Base-by-base conservation (phyloP, 2,113 vertebrate genomes). In the Mellivora capensis region DNA sequence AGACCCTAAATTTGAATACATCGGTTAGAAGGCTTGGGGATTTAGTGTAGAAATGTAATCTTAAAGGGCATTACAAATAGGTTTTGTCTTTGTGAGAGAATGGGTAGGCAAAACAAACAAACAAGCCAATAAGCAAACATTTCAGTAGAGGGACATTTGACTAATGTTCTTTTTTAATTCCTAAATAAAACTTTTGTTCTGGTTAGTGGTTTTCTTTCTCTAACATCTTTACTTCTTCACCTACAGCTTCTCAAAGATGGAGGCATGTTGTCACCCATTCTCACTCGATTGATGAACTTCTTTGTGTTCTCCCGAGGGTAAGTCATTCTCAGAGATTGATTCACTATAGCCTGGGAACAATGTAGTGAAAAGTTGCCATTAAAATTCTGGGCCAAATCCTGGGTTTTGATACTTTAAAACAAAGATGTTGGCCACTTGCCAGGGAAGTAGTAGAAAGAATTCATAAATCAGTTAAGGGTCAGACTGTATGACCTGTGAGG, bases 171-270 rank as follows among this genome's bases (percentile, higher is more conserved):
- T 52, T 87, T 94, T 86, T 42, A 77, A 69, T 89, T 91, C 62
- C 37, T 76, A 20, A 3, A 11, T 54, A 44, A 34, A 91, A 29
- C 27, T 4, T 83, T 3, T 6, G 0, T 11, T 52, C 80, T 27
- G 34, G 39, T 10, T 52, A 44, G 49, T 21, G 77, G 84, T 87
- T 1, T 1, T 18, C 87, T 61, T 69, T 27, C 0, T 2, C 62
- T 81, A 18, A 0, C 0, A 96, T 39, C 0, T 37, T 47, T 23
- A 52, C 44, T 37, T 54, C 81, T 64, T 90, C 90, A 64, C 61
- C n/a, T 54, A n/a, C 80, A 99, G 99, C 98, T 99, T 42, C 99
- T 99, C 93, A 99, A 99, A 98, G 99, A 99, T 49, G 99, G 98
- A 10, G 99, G 98, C 1, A 81, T 99, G 72, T 98, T 99, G 34